Percentiles rank a stretch among this genome's conserved stretches.
These are phyloP conservation scores for Poeciliopsis retropinna DNA, from an alignment of 2,113 vertebrate species.

Conservation along the genomic window DNA sequence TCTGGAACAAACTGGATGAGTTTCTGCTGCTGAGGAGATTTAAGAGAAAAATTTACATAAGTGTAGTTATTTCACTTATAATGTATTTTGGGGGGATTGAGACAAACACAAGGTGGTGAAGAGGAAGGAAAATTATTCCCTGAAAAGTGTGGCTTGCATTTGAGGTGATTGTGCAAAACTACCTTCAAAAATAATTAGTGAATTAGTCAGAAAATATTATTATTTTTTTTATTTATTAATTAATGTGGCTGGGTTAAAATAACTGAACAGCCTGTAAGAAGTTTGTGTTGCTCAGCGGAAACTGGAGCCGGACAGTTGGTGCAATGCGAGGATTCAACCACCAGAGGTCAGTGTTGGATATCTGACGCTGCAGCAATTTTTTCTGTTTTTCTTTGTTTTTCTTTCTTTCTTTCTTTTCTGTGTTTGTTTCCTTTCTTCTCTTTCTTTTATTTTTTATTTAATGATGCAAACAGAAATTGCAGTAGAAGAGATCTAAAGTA, in stretches of 20 bases:
- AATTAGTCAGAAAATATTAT: background rate
- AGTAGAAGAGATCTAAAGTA: too few relatives aligned
- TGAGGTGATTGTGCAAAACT: too few relatives aligned
- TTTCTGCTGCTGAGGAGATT: background rate
- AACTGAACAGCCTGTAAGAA: background rate
- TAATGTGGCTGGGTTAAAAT: background rate
- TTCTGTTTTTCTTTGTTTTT: background rate
- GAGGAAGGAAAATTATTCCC: too few relatives aligned
- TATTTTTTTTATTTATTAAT: background rate
- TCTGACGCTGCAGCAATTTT: background rate
- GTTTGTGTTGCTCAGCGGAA: background rate
- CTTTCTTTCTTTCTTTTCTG: background rate
- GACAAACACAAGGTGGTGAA: too few relatives aligned
- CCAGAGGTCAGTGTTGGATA: slow-evolving; percentile 48
- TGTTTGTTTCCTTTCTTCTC: too few relatives aligned
- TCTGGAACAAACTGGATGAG: background rate
- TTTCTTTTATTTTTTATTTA: background rate
- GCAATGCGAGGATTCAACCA: slow-evolving; percentile 1
- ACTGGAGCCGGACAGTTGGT: background rate
- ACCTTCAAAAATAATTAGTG: too few relatives aligned
- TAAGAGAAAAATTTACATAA: background rate
- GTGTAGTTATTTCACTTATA: too few relatives aligned
- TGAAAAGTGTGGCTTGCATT: too few relatives aligned
- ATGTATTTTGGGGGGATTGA: too few relatives aligned
- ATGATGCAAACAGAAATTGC: too few relatives aligned